These are phyloP conservation scores for Yponomeuta plumbellus DNA, from an alignment of 2,888 invertebrate genomes.

Conservation along the genomic window DNA sequence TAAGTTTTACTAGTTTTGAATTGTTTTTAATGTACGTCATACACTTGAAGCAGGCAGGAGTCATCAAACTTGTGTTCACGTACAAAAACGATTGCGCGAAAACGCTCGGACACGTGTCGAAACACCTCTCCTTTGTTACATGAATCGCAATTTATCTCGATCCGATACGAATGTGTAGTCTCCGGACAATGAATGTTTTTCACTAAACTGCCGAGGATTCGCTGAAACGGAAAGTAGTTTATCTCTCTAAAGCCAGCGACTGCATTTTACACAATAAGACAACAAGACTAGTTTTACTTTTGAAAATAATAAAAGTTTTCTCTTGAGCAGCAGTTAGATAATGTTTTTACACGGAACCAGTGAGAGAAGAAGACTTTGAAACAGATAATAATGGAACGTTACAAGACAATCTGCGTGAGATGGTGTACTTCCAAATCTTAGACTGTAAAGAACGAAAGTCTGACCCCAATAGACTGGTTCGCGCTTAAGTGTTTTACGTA, in stretches of 20 bases:
- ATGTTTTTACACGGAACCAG: constrained; percentile 53
- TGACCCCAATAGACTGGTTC: constrained; percentile 54
- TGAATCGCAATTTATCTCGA: constrained; percentile 4
- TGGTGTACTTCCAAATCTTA: constrained; percentile 52
- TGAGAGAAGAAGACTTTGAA: constrained; percentile 2
- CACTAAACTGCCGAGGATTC: constrained; percentile 1
- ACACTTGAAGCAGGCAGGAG: background rate
- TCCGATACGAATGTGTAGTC: background rate
- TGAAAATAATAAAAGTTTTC: background rate
- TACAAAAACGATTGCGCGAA: background rate
- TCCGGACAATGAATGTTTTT: constrained; percentile 4
- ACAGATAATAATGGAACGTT: constrained; percentile 52
- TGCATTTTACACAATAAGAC: background rate
- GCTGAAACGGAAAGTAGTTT: background rate
- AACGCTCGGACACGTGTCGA: background rate
- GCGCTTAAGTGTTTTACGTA: constrained; percentile 51
- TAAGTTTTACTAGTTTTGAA: background rate
- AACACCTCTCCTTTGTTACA: background rate
- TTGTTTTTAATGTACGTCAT: background rate
- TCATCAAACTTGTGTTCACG: constrained; percentile 6
- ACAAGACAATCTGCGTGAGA: constrained; percentile 45
- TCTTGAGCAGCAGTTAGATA: constrained; percentile 33
- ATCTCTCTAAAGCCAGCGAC: constrained; percentile 4
- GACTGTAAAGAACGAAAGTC: constrained; percentile 41
- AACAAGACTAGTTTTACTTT: background rate